Evolutionary conservation across 1,140 invertebrate genomes (phyloP).

Genomic region (Brachionus sp.): DNA sequence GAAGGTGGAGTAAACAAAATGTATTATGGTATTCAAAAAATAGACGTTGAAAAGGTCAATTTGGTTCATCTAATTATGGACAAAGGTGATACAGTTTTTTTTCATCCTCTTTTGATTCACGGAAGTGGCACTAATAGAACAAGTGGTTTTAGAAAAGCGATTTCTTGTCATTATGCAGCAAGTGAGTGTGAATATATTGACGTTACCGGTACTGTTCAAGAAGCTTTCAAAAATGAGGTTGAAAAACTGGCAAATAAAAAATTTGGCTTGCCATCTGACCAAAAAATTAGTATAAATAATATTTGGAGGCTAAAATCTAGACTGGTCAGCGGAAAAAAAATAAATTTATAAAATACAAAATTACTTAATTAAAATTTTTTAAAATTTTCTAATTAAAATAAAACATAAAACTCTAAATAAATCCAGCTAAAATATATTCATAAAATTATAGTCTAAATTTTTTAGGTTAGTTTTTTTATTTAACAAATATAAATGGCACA

Average conservation of each 20-base stretch:
- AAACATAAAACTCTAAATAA: too few relatives aligned
- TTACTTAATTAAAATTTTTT: too few relatives aligned
- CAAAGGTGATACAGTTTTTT: conserved; percentile 82
- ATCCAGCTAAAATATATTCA: too few relatives aligned
- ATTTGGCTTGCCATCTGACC: background rate
- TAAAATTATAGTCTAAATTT: too few relatives aligned
- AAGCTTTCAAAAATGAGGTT: conserved; percentile 69
- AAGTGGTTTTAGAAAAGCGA: conserved; percentile 63
- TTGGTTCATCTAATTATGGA: conserved; percentile 71
- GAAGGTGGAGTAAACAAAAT: conserved; percentile 72
- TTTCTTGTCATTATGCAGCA: conserved; percentile 74
- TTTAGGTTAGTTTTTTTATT: too few relatives aligned
- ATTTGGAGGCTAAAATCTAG: conserved; percentile 20
- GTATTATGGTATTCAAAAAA: conserved; percentile 73
- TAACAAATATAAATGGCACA: too few relatives aligned
- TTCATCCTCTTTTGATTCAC: conserved; percentile 80
- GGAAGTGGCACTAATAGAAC: conserved; percentile 77
- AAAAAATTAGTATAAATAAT: background rate
- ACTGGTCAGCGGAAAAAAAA: background rate
- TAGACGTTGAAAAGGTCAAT: conserved; percentile 56
- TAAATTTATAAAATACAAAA: conserved; percentile 40
- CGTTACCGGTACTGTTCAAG: conserved; percentile 68
- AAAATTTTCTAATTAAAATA: too few relatives aligned
- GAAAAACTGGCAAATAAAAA: conserved; percentile 49
- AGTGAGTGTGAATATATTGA: conserved; percentile 72